Evolutionary conservation across 2,113 vertebrate genomes (phyloP).

Genomic region (Lophius piscatorius): DNA sequence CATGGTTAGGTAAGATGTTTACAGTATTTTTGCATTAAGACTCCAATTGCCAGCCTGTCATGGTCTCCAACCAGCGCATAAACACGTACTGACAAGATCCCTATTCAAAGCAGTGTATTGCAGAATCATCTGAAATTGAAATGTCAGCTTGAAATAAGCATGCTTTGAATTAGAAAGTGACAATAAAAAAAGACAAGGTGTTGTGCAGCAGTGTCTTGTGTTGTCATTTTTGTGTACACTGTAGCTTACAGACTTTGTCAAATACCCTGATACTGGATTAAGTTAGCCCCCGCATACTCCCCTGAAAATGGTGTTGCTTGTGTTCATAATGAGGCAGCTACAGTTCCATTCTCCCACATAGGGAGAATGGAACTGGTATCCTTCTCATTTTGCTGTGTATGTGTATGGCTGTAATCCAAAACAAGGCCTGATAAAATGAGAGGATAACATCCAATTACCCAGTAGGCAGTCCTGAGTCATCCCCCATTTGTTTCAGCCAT

Average conservation of each 20-base stretch:
- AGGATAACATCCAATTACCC: slow-evolving; percentile 72
- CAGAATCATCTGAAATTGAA: slow-evolving; percentile 69
- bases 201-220: slow-evolving; percentile 41
- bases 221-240: slow-evolving; percentile 43
- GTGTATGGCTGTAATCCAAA: slow-evolving; percentile 60
- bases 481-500: slow-evolving; percentile 59
- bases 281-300: too few relatives aligned
- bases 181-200: slow-evolving; percentile 37
- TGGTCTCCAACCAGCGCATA: slow-evolving; percentile 25
- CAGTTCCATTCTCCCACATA: too few relatives aligned
- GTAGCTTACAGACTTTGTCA: slow-evolving; percentile 36
- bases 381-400: slow-evolving; percentile 24
- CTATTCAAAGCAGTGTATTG: slow-evolving; percentile 59
- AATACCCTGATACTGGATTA: slow-evolving; percentile 25
- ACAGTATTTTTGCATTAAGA: slow-evolving; percentile 43
- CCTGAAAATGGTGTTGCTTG: too few relatives aligned
- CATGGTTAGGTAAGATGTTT: slow-evolving; percentile 3
- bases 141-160: slow-evolving; percentile 70
- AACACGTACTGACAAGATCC: slow-evolving; percentile 62
- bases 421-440: slow-evolving; percentile 66
- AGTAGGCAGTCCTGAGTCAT: slow-evolving; percentile 61
- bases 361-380: too few relatives aligned
- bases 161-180: slow-evolving; percentile 59
- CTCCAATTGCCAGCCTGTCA: slow-evolving; percentile 56
- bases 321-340: too few relatives aligned